Evolutionary conservation across 1,140 invertebrate species (phyloP).

Genomic region (Neodiprion virginianus): DNA sequence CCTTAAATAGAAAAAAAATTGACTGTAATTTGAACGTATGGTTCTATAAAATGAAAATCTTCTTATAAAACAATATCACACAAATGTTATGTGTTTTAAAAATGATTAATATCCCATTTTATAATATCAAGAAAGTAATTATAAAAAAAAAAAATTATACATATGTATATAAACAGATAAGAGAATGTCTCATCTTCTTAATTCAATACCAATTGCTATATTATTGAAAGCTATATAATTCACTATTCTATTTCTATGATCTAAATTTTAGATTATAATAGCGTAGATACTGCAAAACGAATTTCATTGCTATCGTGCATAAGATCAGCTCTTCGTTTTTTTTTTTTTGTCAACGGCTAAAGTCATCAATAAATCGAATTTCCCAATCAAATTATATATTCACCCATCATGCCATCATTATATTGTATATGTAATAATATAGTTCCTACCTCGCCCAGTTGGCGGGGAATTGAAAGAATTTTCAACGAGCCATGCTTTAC

Average conservation of each 20-base stretch:
- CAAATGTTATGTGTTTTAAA: neutral
- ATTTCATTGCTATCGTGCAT: neutral
- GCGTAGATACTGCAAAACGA: neutral
- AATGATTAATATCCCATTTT: neutral
- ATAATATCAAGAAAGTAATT: conserved; percentile 4
- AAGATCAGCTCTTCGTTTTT: neutral
- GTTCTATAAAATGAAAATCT: neutral
- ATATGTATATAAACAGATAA: neutral
- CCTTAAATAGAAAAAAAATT: conserved; percentile 15
- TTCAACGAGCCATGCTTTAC: no score
- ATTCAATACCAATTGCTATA: neutral
- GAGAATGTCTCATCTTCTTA: neutral
- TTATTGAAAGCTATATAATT: conserved; percentile 8
- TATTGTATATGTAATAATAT: neutral
- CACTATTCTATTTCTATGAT: neutral
- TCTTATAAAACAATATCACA: neutral
- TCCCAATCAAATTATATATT: neutral
- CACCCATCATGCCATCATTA: neutral
- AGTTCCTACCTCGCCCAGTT: neutral
- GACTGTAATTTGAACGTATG: neutral
- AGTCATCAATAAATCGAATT: neutral
- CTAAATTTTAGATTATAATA: neutral
- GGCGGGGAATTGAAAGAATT: neutral
- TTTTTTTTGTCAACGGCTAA: neutral
- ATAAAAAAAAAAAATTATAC: neutral